Percentiles rank a stretch among this genome's conserved stretches.
Evolutionary conservation across 2,888 invertebrate species (phyloP).

Genomic region (Seladonia tumulorum): DNA sequence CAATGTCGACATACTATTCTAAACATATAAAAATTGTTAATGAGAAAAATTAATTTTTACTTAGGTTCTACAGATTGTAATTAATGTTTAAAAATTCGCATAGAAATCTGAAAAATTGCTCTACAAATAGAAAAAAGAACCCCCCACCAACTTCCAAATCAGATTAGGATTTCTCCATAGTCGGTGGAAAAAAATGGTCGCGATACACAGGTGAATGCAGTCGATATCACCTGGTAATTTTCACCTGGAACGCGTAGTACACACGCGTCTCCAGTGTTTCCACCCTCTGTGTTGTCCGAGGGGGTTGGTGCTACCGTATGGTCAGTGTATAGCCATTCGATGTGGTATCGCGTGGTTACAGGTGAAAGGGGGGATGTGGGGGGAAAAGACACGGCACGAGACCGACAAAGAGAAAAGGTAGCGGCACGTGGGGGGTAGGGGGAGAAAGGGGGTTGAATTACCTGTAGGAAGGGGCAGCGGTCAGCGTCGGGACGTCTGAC

Average conservation of each 20-base stretch:
- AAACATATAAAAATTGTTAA: too few species aligned
- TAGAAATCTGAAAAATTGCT: too few species aligned
- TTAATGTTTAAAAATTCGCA: too few species aligned
- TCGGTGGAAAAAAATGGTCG: not conserved
- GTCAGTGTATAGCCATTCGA: slow-evolving; percentile 57
- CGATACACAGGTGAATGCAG: not conserved
- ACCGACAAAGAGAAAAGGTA: not conserved
- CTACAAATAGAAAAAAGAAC: not conserved
- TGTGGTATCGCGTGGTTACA: slow-evolving; percentile 43
- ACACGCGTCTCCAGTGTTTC: slow-evolving; percentile 2
- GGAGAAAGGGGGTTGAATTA: slow-evolving; percentile 29
- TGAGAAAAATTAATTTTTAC: too few species aligned
- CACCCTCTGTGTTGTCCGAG: not conserved
- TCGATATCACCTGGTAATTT: slow-evolving; percentile 23
- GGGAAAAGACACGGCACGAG: not conserved
- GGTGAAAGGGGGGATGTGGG: slow-evolving; percentile 25
- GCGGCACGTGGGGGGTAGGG: not conserved
- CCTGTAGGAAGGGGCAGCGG: slow-evolving; percentile 65
- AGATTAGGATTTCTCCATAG: not conserved
- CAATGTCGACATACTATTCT: too few species aligned
- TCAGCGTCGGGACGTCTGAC: slow-evolving; percentile 78
- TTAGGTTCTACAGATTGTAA: too few species aligned
- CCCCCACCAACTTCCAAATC: not conserved
- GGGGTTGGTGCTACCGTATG: slow-evolving; percentile 14
- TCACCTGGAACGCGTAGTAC: slow-evolving; percentile 1